phyloP scores from a whole-genome alignment of 2,888 invertebrate genomes.

The Tiliacea citrago region DNA sequence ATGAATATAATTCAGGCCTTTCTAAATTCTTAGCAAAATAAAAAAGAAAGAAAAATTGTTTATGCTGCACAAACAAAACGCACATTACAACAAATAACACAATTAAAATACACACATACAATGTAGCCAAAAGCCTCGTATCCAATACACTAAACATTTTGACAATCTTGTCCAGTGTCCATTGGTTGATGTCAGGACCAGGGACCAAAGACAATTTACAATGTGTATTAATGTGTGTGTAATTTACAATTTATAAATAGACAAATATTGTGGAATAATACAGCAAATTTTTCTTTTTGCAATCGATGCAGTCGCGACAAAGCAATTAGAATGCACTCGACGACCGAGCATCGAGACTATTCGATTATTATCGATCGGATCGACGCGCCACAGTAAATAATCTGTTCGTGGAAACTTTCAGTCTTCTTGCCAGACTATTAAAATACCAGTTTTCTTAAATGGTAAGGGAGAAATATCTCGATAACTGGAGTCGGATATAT shows the following conservation, averaged over 20 bases:
- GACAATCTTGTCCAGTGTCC: too few relatives aligned
- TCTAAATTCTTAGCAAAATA: not conserved
- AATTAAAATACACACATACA: too few relatives aligned
- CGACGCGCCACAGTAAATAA: slow-evolving; percentile 43
- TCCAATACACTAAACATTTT: too few relatives aligned
- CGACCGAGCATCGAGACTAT: slow-evolving; percentile 54
- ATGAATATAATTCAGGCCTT: not conserved
- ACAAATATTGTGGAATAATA: not conserved
- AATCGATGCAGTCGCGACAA: slow-evolving; percentile 36
- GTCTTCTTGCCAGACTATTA: slow-evolving; percentile 26
- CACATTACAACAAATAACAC: too few relatives aligned
- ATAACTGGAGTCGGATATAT: slow-evolving; percentile 4
- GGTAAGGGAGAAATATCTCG: not conserved
- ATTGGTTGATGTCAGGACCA: too few relatives aligned
- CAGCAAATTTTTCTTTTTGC: slow-evolving; percentile 26
- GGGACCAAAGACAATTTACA: too few relatives aligned
- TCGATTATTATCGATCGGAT: slow-evolving; percentile 48
- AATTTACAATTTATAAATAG: too few relatives aligned
- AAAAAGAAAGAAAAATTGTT: too few relatives aligned
- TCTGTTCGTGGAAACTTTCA: slow-evolving; percentile 44
- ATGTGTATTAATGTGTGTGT: too few relatives aligned
- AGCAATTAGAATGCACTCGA: slow-evolving; percentile 54
- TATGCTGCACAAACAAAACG: too few relatives aligned
- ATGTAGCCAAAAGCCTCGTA: too few relatives aligned
- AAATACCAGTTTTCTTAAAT: slow-evolving; percentile 18